Evolutionary conservation across 2,797 vertebrate genomes (phyloP), one percentile per base, ranked within the genome.

Genomic region (Hybognathus amarus): DNA sequence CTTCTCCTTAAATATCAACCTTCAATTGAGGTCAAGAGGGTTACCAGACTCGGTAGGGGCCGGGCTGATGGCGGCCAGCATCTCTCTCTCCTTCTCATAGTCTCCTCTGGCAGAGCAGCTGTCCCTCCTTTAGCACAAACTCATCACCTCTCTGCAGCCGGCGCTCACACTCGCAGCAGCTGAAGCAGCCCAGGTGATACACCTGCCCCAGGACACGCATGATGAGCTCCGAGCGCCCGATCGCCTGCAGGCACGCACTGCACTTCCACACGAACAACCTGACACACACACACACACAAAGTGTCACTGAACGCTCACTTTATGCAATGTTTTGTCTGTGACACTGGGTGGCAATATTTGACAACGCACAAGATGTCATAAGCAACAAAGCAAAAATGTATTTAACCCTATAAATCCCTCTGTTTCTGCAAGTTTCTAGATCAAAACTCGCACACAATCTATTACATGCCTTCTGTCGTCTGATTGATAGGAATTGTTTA

Each of bases 141-240:
- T 97, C 96, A 18, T 97, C 97, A 0, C 97, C 97, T 36, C 95
- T 94, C 91, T 96, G 96, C 89, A 97, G 95, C 36, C 95, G 93
- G 67, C 96, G 94, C 91, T 97, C 97, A 15, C 97, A 97, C 93
- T 97, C 96, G n/a, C 97, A 97, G 94, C 97, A 97, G 93, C 91
- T 96, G 93, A 97, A 97, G 93, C 97, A 97, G 86, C 94, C 95
- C 75, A 97, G 93, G 85, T 97, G 97, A 91, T 97, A 97, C 87
- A 97, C 96, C 87, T 97, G 95, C 82, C 95, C 96, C 87, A 97
- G 94, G 88, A 96, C 97, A 0, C 96, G 91, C 97, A 97, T 97
- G 91, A 97, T 96, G 87, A 97, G 93, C 93, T 97, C 96, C 0
- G 97, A 96, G 0, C 96, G 96, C 18, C 95, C 95, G 17, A 97